Percentiles rank a stretch among this genome's conserved stretches.
phyloP scores from a whole-genome alignment of 2,888 invertebrate genomes.

The Noctua janthe region DNA sequence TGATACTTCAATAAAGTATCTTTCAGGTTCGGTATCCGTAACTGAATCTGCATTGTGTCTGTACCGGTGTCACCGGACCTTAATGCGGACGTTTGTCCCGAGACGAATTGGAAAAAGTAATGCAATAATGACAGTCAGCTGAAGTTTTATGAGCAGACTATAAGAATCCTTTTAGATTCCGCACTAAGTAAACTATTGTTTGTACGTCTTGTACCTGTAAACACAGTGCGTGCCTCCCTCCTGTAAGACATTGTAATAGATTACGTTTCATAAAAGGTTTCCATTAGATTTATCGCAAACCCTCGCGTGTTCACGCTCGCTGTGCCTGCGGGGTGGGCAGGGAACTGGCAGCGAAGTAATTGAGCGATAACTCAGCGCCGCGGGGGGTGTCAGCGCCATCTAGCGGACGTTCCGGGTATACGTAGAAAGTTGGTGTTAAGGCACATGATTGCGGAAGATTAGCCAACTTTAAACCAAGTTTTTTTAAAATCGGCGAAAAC shows the following conservation, averaged over 20 bases:
- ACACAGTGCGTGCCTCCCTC: conserved; percentile 1
- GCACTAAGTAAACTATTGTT: not conserved
- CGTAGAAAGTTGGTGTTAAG: not conserved
- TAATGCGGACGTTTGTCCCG: too few species aligned
- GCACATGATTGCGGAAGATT: too few species aligned
- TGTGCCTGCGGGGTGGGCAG: conserved; percentile 12
- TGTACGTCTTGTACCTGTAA: conserved; percentile 1
- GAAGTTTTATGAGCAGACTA: not conserved
- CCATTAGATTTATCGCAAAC: conserved; percentile 56
- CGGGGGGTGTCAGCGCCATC: conserved; percentile 37
- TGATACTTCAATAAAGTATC: not conserved
- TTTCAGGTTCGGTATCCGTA: not conserved
- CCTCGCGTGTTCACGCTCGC: conserved; percentile 39
- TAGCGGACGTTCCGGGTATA: conserved; percentile 5
- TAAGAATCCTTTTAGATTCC: not conserved
- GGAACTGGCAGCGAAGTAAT: conserved; percentile 53
- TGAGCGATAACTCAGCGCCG: conserved; percentile 65
- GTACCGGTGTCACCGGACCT: too few species aligned
- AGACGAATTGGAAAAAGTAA: not conserved
- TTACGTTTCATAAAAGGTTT: conserved; percentile 54
- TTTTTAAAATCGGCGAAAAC: not conserved
- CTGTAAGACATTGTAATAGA: conserved; percentile 36
- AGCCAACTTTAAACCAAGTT: not conserved
- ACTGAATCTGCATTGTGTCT: not conserved
- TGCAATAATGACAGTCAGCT: not conserved